Evolutionary conservation across 2,113 vertebrate genomes (phyloP).

Genomic region (Rattus rattus): DNA sequence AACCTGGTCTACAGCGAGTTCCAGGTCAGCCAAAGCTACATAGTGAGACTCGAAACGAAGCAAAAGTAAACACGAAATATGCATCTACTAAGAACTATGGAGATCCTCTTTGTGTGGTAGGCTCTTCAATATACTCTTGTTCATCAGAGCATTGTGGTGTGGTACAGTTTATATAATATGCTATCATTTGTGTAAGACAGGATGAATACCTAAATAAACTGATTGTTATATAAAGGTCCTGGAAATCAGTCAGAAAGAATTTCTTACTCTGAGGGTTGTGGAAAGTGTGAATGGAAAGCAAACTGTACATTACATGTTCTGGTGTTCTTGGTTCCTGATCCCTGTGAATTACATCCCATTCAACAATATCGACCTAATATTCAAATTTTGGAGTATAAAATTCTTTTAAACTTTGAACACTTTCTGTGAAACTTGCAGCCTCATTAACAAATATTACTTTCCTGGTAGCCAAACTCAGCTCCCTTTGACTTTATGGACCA

Average conservation of each 20-base stretch:
- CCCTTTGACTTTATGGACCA: neutral
- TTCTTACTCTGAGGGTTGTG: neutral
- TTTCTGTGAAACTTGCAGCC: neutral
- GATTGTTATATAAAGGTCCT: neutral
- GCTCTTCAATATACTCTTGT: neutral
- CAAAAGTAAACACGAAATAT: neutral
- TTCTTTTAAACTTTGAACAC: neutral
- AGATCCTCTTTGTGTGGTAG: neutral
- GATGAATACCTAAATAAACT: neutral
- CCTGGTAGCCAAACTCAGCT: neutral
- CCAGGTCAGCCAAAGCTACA: neutral
- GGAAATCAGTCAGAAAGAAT: neutral
- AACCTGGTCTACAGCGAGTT: neutral
- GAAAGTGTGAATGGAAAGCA: neutral
- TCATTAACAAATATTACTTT: neutral
- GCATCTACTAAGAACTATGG: neutral
- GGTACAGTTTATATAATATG: too few relatives aligned
- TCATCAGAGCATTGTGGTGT: neutral
- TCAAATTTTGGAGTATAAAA: neutral
- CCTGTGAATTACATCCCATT: neutral
- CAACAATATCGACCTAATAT: neutral
- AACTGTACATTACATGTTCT: neutral
- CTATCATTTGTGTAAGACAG: neutral
- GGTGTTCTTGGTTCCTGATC: neutral
- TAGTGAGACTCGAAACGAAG: neutral